Evolutionary conservation across 1,140 invertebrate species (phyloP).

Genomic region (Diachasma alloeum): DNA sequence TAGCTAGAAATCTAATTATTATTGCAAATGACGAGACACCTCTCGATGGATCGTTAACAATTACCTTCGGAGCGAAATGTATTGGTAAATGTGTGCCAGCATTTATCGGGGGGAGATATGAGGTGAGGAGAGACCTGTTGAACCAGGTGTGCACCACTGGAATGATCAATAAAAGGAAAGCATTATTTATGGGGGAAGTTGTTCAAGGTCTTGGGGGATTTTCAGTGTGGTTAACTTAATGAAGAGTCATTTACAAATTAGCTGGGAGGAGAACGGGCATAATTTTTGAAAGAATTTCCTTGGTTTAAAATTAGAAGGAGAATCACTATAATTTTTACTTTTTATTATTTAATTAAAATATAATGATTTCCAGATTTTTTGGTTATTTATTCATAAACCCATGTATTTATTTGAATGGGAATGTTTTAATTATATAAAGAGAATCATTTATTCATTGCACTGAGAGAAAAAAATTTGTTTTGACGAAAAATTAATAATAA

Average conservation of each 20-base stretch:
- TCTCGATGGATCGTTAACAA: background rate
- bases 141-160: background rate
- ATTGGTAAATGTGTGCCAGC: background rate
- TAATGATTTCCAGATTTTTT: too few species aligned
- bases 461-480: too few species aligned
- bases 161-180: background rate
- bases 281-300: too few species aligned
- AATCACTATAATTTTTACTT: too few species aligned
- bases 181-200: background rate
- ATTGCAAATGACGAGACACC: background rate
- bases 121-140: background rate
- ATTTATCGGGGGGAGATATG: background rate
- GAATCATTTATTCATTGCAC: too few species aligned
- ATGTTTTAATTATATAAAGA: too few species aligned
- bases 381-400: too few species aligned
- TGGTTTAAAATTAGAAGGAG: too few species aligned
- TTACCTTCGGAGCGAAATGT: background rate
- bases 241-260: background rate
- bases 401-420: too few species aligned
- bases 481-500: too few species aligned
- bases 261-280: background rate
- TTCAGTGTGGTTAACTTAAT: background rate
- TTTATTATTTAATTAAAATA: too few species aligned
- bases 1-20: background rate
- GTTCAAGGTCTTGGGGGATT: background rate